These are phyloP conservation scores for Elaphurus davidianus DNA, from an alignment of 2,113 vertebrate genomes.

Conservation along the genomic window DNA sequence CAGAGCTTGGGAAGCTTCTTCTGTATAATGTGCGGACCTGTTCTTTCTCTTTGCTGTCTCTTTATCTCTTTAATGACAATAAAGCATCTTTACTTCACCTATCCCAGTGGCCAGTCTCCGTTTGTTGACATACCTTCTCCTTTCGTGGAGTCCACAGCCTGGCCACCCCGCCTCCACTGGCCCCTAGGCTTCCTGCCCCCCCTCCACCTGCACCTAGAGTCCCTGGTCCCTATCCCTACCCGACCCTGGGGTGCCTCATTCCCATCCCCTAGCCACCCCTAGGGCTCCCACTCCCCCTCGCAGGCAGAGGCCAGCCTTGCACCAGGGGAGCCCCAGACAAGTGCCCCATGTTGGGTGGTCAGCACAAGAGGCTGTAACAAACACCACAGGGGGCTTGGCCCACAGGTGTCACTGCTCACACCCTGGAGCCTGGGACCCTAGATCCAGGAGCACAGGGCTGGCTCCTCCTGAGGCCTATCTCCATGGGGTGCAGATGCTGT, in stretches of 20 bases:
- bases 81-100: not conserved
- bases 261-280: not conserved
- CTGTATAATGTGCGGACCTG: no score
- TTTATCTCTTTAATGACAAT: not conserved
- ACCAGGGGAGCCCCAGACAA: not conserved
- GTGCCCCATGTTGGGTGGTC: not conserved
- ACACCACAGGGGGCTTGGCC: not conserved
- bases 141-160: not conserved
- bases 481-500: not conserved
- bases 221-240: no score
- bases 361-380: not conserved
- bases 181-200: not conserved
- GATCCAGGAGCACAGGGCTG: not conserved
- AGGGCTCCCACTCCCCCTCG: not conserved
- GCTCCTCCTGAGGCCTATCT: not conserved
- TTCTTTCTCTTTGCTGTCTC: not conserved
- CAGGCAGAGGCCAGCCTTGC: not conserved
- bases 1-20: not conserved
- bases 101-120: no score
- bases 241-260: no score
- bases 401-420: accelerated
- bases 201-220: no score
- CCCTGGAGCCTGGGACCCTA: not conserved
- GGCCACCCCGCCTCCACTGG: not conserved
- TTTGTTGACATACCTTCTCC: no score